These are phyloP conservation scores for Drosophila takahashii DNA, from an alignment of 1,140 invertebrate genomes.

Conservation along the genomic window DNA sequence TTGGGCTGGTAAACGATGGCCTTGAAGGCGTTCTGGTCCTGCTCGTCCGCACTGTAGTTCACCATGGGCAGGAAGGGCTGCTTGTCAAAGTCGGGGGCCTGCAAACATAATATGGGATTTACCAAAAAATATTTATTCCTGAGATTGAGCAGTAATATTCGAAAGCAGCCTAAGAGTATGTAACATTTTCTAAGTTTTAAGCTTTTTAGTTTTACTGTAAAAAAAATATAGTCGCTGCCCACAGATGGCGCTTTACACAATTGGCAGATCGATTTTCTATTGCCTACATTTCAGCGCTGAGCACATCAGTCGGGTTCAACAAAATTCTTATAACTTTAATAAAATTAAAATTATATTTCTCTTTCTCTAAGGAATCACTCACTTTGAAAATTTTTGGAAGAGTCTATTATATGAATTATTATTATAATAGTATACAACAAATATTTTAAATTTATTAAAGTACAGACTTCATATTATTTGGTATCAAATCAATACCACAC, in stretches of 20 bases:
- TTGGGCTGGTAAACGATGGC: conserved; percentile 83
- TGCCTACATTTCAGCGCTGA: not conserved
- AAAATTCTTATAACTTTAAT: too few relatives aligned
- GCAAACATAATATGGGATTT: conserved; percentile 44
- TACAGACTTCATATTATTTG: too few relatives aligned
- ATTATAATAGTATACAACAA: too few relatives aligned
- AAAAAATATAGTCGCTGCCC: not conserved
- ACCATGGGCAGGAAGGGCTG: conserved; percentile 87
- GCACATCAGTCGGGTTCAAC: not conserved
- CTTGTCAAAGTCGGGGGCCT: conserved; percentile 86
- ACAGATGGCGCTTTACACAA: not conserved
- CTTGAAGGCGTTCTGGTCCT: conserved; percentile 86
- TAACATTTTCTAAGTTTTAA: not conserved
- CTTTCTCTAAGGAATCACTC: too few relatives aligned
- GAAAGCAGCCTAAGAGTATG: not conserved
- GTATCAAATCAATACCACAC: too few relatives aligned
- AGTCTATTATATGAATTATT: too few relatives aligned
- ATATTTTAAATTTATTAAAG: too few relatives aligned
- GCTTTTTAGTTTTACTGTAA: not conserved
- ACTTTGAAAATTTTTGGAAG: too few relatives aligned
- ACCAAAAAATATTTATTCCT: too few relatives aligned
- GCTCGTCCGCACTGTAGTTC: conserved; percentile 87
- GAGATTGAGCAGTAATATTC: not conserved
- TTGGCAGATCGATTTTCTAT: not conserved
- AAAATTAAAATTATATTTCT: too few relatives aligned